A percentile compares a stretch with the other conserved stretches of the same genome.
phyloP scores from a whole-genome alignment of 1,140 invertebrate genomes.

The Uloborus diversus region DNA sequence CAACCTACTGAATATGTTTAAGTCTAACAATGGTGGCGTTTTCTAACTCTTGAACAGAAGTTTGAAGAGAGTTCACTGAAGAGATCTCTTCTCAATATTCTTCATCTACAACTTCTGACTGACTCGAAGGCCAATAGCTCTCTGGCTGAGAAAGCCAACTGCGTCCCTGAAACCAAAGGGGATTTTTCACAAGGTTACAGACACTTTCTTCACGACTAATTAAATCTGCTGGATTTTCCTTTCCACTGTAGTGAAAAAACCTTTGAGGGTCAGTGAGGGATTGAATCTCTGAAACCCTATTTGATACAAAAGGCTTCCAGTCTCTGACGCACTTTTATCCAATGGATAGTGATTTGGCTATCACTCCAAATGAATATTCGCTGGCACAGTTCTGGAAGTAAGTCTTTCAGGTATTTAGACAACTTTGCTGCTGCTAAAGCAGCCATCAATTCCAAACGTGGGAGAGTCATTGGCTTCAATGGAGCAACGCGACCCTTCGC shows the following conservation, averaged over 20 bases:
- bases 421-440: not conserved
- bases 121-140: not conserved
- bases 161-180: not conserved
- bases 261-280: not conserved
- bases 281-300: not conserved
- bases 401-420: not conserved
- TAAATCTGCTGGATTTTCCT: not conserved
- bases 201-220: not conserved
- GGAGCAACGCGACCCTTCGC: not conserved
- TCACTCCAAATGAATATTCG: not conserved
- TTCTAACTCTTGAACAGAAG: not conserved
- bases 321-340: not conserved
- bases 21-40: too few relatives aligned
- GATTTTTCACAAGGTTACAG: not conserved
- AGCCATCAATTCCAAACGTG: conserved; percentile 2
- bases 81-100: too few relatives aligned
- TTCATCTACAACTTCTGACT: not conserved
- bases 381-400: not conserved
- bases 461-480: not conserved
- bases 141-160: not conserved
- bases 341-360: too few relatives aligned
- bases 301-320: not conserved
- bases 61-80: not conserved
- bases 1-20: not conserved
- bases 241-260: not conserved